Evolutionary conservation across 1,140 invertebrate species (phyloP), one percentile per base, ranked within the genome.

Genomic region (Atopsyche davidsoni): DNA sequence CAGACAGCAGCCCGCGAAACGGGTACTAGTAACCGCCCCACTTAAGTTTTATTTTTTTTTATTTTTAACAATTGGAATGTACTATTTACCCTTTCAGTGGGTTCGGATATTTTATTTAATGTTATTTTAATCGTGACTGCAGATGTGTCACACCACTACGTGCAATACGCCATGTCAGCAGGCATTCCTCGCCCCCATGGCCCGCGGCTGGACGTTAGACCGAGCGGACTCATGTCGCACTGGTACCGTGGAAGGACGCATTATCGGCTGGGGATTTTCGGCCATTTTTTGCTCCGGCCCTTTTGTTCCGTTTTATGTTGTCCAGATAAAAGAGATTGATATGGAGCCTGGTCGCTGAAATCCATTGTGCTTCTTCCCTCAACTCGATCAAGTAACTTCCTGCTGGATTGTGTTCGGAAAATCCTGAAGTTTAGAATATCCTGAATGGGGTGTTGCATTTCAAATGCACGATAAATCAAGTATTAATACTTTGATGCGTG

Each of bases 291-390:
- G 19, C 36, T 11, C 18, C 43, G 34, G 35, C 21, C 39, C 54
- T 49, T 57, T 57, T 57, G 54, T 57, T 57, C 43, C 49, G 54
- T 46, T 57, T 57, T 52, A 57, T 57, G 54, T 51, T 57, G 21
- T 41, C 41, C 49, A 34, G 48, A 47, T 39, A 57, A 49, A 57
- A 57, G 48, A 49, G 34, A 57, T 57, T 52, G 49, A 52, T n/a
- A n/a, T 34, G 38, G 46, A 49, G 38, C 24, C 38, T 45, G 54
- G 54, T 57, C 54, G 40, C 28, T 32, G 23, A 31, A 17, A 48
- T 22, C 40, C 40, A 52, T 57, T 57, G 48, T 57, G 19, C 24
- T 31, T 17, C 11, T 44, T 32, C 22, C 40, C 52, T 35, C 23
- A 13, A 16, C 18, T 7, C 31, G 14, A 24, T 10, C 17, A 41